Percentiles rank a stretch among this genome's conserved stretches.
Conservation (phyloP, 2,797 vertebrate genomes). For the Gymnothorax javanicus region DNA sequence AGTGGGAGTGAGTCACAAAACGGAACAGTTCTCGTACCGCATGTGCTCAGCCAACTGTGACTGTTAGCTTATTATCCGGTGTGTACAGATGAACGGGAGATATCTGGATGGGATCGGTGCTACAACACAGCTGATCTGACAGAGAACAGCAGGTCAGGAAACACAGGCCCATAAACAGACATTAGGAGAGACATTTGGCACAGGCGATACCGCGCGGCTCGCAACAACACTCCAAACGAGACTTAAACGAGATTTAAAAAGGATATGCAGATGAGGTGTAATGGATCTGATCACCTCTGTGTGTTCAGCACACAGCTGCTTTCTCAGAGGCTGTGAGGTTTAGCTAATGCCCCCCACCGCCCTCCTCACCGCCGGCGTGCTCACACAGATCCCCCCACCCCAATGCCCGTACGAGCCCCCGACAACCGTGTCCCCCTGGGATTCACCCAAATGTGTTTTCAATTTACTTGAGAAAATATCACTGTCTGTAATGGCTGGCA, state of each 20-base stretch:
- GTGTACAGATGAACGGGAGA: neutral
- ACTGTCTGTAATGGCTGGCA: neutral
- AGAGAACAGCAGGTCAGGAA: neutral
- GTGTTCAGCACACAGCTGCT: neutral
- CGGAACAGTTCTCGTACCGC: neutral
- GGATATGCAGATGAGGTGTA: neutral
- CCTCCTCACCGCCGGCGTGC: too few species aligned
- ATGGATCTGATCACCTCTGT: neutral
- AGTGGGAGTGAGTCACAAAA: neutral
- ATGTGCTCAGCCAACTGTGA: neutral
- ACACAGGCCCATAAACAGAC: neutral
- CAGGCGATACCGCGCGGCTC: neutral
- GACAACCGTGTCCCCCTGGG: neutral
- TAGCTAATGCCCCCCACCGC: neutral
- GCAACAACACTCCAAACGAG: neutral
- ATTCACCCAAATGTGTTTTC: neutral
- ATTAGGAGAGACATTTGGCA: neutral
- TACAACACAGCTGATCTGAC: neutral
- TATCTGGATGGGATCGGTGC: neutral
- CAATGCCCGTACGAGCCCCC: neutral
- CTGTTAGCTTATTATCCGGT: neutral
- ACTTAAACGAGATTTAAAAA: slow-evolving; percentile 8
- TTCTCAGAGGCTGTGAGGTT: neutral
- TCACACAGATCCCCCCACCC: neutral
- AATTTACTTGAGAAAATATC: neutral